These are phyloP conservation scores for Cephalopterus ornatus DNA, from an alignment of 2,113 vertebrate species.

Conservation along the genomic window DNA sequence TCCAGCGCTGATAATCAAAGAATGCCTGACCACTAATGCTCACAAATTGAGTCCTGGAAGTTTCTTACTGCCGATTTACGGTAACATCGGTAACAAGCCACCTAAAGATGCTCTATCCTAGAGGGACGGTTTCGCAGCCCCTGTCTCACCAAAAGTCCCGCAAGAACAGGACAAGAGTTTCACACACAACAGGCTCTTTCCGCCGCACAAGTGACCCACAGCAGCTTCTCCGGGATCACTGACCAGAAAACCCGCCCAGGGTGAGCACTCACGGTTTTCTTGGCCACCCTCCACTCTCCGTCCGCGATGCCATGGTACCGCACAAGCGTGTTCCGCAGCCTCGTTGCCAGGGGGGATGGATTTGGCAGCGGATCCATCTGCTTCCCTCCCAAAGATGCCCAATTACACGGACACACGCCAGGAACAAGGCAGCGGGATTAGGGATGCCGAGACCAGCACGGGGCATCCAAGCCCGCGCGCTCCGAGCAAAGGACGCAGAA, in stretches of 20 bases:
- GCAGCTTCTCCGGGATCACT: rapidly evolving
- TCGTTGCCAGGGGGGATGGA: constrained; percentile 48
- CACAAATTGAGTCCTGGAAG: not conserved
- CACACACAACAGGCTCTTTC: no score
- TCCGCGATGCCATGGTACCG: constrained; percentile 72
- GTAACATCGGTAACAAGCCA: no score
- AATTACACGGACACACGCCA: not conserved
- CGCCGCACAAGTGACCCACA: not conserved
- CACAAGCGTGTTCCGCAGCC: constrained; percentile 70
- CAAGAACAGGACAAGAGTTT: not conserved
- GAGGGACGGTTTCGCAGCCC: not conserved
- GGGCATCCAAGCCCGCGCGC: not conserved
- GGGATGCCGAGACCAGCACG: not conserved
- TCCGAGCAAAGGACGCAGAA: rapidly evolving
- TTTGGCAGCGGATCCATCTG: constrained; percentile 62
- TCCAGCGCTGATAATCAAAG: not conserved
- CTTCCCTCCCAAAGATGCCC: not conserved
- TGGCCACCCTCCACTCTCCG: constrained; percentile 68
- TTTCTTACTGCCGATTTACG: not conserved
- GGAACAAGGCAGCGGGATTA: rapidly evolving
- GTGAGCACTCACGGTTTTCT: constrained; percentile 67
- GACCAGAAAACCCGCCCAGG: rapidly evolving
- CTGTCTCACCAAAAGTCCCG: not conserved
- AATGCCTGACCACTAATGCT: not conserved
- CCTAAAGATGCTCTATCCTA: not conserved